Percentiles rank a stretch among this genome's conserved stretches.
Conservation (phyloP, 2,888 invertebrate genomes). For the Aphidoletes aphidimyza region DNA sequence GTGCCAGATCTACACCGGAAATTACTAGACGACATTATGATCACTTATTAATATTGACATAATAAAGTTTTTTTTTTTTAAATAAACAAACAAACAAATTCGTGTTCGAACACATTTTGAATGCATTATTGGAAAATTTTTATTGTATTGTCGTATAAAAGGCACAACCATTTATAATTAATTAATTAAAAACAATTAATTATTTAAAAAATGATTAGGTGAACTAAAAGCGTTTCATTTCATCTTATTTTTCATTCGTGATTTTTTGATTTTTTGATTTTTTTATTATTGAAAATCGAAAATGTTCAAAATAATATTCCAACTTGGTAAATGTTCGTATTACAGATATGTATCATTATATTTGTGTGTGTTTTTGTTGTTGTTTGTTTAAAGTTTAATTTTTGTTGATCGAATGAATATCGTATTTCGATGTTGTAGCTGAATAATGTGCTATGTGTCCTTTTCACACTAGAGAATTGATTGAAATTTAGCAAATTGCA, state of each 20-base stretch:
- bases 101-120: neutral
- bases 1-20: constrained; percentile 84
- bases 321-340: neutral
- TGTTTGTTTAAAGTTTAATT: neutral
- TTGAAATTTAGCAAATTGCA: too few relatives aligned
- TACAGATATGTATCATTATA: neutral
- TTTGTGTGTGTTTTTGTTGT: neutral
- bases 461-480: neutral
- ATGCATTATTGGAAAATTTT: constrained; percentile 18
- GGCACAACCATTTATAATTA: constrained; percentile 36
- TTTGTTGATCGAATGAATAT: neutral
- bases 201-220: constrained; percentile 12
- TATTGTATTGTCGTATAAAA: constrained; percentile 38
- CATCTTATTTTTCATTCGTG: neutral
- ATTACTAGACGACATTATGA: constrained; percentile 76
- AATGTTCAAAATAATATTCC: neutral
- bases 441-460: neutral
- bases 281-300: neutral
- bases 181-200: neutral
- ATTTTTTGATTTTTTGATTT: neutral
- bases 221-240: constrained; percentile 16
- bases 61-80: neutral
- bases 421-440: neutral
- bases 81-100: neutral
- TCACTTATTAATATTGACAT: constrained; percentile 64